Evolutionary conservation across 2,888 invertebrate genomes (phyloP), one percentile per base, ranked within the genome.

Genomic region (Pilophorus perplexus): DNA sequence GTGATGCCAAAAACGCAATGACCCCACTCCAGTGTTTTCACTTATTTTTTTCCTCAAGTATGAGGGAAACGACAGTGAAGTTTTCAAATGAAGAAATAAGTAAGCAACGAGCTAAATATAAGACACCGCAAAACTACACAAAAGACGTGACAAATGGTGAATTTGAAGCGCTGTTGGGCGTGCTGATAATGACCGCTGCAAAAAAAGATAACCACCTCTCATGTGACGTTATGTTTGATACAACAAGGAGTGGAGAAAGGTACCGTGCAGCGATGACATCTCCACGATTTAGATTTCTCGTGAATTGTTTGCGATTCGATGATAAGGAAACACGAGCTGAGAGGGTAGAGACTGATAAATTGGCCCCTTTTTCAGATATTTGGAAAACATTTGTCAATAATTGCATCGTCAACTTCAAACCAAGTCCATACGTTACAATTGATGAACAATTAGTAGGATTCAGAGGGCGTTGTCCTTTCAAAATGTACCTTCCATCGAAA

Each of bases 361-460:
- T 38, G 2, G 38, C 38, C 3, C 38, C 6, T 14, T n/a, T 38
- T 2, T 38, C 38, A 3, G 14, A 38, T 6, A 6, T 38, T 3
- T 38, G 38, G 38, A n/a, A n/a, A n/a, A n/a, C n/a, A n/a, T n/a
- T n/a, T n/a, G n/a, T n/a, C n/a, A n/a, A n/a, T n/a, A n/a, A n/a
- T n/a, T n/a, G n/a, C n/a, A n/a, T n/a, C n/a, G n/a, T n/a, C n/a
- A n/a, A n/a, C n/a, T n/a, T n/a, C n/a, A n/a, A n/a, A n/a, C n/a
- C n/a, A n/a, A n/a, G n/a, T n/a, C n/a, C n/a, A n/a, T n/a, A n/a
- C n/a, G n/a, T n/a, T n/a, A n/a, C n/a, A n/a, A n/a, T n/a, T n/a
- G n/a, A n/a, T n/a, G n/a, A n/a, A n/a, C 54, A 54, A 14, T 14
- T 54, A 10, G 54, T 54, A 6, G 54, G 54, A 1, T 54, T 54